Evolutionary conservation across 1,140 invertebrate species (phyloP).

Genomic region (Lerema accius): DNA sequence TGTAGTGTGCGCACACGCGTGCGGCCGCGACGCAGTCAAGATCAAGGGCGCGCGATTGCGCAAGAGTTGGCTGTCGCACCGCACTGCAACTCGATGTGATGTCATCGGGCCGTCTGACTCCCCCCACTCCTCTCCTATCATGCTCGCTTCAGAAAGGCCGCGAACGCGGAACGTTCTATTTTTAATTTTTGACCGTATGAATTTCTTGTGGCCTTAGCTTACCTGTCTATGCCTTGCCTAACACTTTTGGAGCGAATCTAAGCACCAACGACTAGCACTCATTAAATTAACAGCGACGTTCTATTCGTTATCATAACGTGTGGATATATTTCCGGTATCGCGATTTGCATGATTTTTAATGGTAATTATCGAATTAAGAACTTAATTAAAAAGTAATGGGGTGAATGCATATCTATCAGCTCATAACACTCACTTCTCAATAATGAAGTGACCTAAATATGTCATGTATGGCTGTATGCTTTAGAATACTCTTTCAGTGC

Average conservation of each 20-base stretch:
- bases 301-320: not conserved
- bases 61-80: slow-evolving; percentile 77
- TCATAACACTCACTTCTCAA: too few species aligned
- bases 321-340: not conserved
- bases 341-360: not conserved
- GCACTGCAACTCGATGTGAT: slow-evolving; percentile 73
- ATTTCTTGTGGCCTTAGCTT: slow-evolving; percentile 43
- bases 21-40: slow-evolving; percentile 78
- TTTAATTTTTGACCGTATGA: slow-evolving; percentile 64
- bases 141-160: slow-evolving; percentile 67
- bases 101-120: slow-evolving; percentile 68
- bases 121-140: slow-evolving; percentile 50
- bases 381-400: too few species aligned
- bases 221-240: slow-evolving; percentile 19
- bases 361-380: too few species aligned
- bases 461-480: too few species aligned
- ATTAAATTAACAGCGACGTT: not conserved
- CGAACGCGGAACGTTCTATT: slow-evolving; percentile 75
- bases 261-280: too few species aligned
- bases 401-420: too few species aligned
- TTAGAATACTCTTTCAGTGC: too few species aligned
- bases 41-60: slow-evolving; percentile 80
- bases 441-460: too few species aligned
- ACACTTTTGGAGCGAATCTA: not conserved
- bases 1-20: slow-evolving; percentile 68